Evolutionary conservation across 1,140 invertebrate species (phyloP), one percentile per base, ranked within the genome.

Genomic region (Scaptomyza pallida): DNA sequence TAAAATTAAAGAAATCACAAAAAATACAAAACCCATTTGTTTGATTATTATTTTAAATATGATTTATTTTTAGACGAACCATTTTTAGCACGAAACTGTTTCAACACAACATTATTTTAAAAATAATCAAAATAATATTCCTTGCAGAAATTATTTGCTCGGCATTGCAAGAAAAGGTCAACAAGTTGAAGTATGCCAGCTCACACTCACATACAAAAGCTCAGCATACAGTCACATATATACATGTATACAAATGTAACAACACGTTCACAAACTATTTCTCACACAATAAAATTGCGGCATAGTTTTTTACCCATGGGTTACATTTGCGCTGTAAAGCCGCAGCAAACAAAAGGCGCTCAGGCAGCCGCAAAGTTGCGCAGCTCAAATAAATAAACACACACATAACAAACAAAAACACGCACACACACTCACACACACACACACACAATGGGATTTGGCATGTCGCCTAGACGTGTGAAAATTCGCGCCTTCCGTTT

Each of bases 231-330:
- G 5, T 15, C 23, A 44, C 2, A 44, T 12, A 21, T 5, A 19
- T 5, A 23, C 10, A 12, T 23, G 5, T 45, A 26, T 43, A 13
- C 41, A 57, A 23, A 44, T 57, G 41, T 33, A 26, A 44, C 19
- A 26, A 44, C 19, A 52, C 9, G 5, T 44, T 26, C n/a, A 23
- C 1, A 40, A 59, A 77, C 60, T 64, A 69, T 78, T 78, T 78
- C 60, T 54, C 76, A 68, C 73, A 76, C 61, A 80, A 80, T 79
- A 76, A 81, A 79, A 75, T 79, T 72, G 75, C 71, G 69, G 64
- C 60, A 63, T 60, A 71, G 72, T 61, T 79, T 65, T 57, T 37
- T 44, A 26, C 56, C 48, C 68, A 44, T 63, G 65, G 59, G 50
- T 54, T 35, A 55, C 43, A 63, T 76, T 80, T 80, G 45, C 77